A percentile compares a stretch with the other conserved stretches of the same genome.
phyloP scores from a whole-genome alignment of 2,888 invertebrate genomes.

The Lacanobia wlatinum region DNA sequence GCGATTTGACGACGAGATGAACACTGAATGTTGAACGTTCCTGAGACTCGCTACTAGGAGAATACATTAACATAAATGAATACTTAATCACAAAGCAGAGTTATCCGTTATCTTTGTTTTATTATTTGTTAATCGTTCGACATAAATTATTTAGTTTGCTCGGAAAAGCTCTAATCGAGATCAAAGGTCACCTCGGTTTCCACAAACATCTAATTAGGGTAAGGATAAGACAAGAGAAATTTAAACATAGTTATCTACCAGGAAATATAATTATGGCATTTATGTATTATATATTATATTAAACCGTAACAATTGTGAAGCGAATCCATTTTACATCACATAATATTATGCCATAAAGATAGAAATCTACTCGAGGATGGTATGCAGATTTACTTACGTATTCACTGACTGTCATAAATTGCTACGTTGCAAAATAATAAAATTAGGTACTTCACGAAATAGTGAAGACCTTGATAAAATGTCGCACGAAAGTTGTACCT shows the following conservation, averaged over 20 bases:
- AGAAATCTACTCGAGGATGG: background rate
- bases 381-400: background rate
- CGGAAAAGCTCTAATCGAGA: conserved; percentile 56
- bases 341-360: background rate
- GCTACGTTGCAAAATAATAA: background rate
- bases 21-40: conserved; percentile 73
- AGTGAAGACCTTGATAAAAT: background rate
- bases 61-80: conserved; percentile 80
- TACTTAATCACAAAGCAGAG: conserved; percentile 68
- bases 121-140: conserved; percentile 68
- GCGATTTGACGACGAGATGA: conserved; percentile 70
- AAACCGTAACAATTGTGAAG: conserved; percentile 10
- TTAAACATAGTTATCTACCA: conserved; percentile 25
- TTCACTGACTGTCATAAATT: background rate
- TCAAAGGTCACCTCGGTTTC: conserved; percentile 60
- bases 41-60: conserved; percentile 65
- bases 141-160: conserved; percentile 63
- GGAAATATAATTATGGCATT: conserved; percentile 23
- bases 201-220: conserved; percentile 45
- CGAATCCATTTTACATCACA: background rate
- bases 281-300: background rate
- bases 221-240: conserved; percentile 33
- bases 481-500: background rate
- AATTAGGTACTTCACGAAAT: background rate
- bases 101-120: conserved; percentile 64